Conservation (phyloP, 2,888 invertebrate species). For the Deilephila elpenor region DNA sequence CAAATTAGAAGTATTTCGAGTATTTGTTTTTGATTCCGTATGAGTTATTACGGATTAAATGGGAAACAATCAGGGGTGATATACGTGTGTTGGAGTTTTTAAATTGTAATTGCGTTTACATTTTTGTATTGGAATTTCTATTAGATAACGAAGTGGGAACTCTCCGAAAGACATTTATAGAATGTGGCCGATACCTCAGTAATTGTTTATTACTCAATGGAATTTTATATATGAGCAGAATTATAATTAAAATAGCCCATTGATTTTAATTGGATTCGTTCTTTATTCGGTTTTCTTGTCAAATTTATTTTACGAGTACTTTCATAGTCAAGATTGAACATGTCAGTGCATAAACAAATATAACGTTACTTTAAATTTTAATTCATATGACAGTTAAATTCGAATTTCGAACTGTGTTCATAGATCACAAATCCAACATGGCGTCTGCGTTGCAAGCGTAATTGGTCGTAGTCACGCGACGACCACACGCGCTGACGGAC, state of each 20-base stretch:
- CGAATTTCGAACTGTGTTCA: slow-evolving; percentile 43
- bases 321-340: neutral
- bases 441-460: slow-evolving; percentile 59
- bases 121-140: slow-evolving; percentile 22
- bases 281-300: neutral
- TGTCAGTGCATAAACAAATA: slow-evolving; percentile 20
- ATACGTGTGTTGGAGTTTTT: neutral
- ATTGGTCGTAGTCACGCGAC: slow-evolving; percentile 72
- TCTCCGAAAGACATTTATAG: neutral
- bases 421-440: slow-evolving; percentile 56
- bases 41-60: slow-evolving; percentile 25
- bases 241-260: neutral
- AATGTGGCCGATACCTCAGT: neutral
- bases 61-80: slow-evolving; percentile 21
- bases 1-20: slow-evolving; percentile 23
- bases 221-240: slow-evolving; percentile 1
- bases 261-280: neutral
- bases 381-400: slow-evolving; percentile 45
- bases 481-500: slow-evolving; percentile 71
- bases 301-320: neutral
- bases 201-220: slow-evolving; percentile 4
- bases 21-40: slow-evolving; percentile 18
- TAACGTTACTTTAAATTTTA: slow-evolving; percentile 40
- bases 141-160: neutral
- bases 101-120: slow-evolving; percentile 18